phyloP scores from a whole-genome alignment of 2,113 vertebrate species.

The Nannobrachium achirus region DNA sequence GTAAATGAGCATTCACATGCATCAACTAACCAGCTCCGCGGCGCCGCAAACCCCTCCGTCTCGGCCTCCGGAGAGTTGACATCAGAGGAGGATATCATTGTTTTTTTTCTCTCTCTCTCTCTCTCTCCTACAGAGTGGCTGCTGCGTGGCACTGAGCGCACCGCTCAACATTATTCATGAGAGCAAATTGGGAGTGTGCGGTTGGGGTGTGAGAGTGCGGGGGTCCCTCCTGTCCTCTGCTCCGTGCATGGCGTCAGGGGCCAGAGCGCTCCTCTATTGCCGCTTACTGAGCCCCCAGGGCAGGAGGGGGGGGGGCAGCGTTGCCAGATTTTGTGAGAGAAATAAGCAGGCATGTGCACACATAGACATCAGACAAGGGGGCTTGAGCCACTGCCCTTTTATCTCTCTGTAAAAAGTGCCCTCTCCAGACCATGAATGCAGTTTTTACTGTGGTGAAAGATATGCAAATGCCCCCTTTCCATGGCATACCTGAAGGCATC shows the following conservation, averaged over 20 bases:
- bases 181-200: constrained; percentile 77
- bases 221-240: constrained; percentile 52
- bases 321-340: too few species aligned
- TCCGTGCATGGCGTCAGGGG: constrained; percentile 39
- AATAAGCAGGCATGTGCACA: too few species aligned
- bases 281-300: constrained; percentile 67
- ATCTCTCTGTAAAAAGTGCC: too few species aligned
- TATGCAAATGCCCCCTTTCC: too few species aligned
- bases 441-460: too few species aligned
- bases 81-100: constrained; percentile 73
- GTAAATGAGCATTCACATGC: constrained; percentile 77
- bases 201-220: constrained; percentile 53
- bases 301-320: constrained; percentile 44
- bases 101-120: too few species aligned
- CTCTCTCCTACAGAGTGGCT: constrained; percentile 75
- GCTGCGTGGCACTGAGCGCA: constrained; percentile 49
- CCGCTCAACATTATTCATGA: constrained; percentile 83
- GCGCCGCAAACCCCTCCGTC: constrained; percentile 44
- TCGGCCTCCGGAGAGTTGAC: constrained; percentile 68
- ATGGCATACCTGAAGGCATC: too few species aligned
- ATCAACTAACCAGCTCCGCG: constrained; percentile 70
- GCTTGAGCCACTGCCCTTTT: too few species aligned
- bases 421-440: too few species aligned
- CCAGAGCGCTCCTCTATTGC: constrained; percentile 42
- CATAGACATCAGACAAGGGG: too few species aligned